phyloP scores from a whole-genome alignment of 1,140 invertebrate species.

The Globodera rostochiensis region DNA sequence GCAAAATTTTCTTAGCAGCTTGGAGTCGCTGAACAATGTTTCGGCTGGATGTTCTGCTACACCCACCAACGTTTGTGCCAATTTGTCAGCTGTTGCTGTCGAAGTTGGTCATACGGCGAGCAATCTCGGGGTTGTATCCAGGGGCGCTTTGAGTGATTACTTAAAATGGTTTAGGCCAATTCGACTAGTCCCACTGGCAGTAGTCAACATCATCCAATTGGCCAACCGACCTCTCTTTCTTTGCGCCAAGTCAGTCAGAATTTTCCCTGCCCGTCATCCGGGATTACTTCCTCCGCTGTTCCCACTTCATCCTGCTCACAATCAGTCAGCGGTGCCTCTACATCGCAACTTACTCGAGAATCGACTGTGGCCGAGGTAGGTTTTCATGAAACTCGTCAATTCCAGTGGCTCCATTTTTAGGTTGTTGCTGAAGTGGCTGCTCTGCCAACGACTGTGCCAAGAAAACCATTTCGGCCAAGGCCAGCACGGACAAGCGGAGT shows the following conservation, averaged over 20 bases:
- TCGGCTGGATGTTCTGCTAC: background rate
- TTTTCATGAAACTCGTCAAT: background rate
- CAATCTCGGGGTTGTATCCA: slow-evolving; percentile 9
- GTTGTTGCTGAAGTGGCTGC: slow-evolving; percentile 32
- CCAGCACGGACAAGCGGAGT: slow-evolving; percentile 18
- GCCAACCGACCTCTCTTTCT: background rate
- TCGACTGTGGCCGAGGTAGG: slow-evolving; percentile 26
- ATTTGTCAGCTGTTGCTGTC: background rate
- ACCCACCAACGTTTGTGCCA: slow-evolving; percentile 8
- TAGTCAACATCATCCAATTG: background rate
- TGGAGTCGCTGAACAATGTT: slow-evolving; percentile 18
- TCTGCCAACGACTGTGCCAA: slow-evolving; percentile 20
- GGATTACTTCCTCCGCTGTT: background rate
- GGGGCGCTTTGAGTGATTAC: background rate
- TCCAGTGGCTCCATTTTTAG: background rate
- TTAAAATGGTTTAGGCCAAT: background rate
- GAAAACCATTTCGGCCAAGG: slow-evolving; percentile 26
- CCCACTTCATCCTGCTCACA: background rate
- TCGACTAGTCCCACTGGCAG: background rate
- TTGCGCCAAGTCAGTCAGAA: slow-evolving; percentile 30
- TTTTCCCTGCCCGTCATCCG: slow-evolving; percentile 9
- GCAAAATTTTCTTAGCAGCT: slow-evolving; percentile 13
- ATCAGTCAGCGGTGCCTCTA: background rate
- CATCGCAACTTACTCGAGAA: slow-evolving; percentile 4
- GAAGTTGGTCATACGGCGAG: slow-evolving; percentile 6